Evolutionary conservation across 2,888 invertebrate genomes (phyloP).

Genomic region (Netelia virgata): DNA sequence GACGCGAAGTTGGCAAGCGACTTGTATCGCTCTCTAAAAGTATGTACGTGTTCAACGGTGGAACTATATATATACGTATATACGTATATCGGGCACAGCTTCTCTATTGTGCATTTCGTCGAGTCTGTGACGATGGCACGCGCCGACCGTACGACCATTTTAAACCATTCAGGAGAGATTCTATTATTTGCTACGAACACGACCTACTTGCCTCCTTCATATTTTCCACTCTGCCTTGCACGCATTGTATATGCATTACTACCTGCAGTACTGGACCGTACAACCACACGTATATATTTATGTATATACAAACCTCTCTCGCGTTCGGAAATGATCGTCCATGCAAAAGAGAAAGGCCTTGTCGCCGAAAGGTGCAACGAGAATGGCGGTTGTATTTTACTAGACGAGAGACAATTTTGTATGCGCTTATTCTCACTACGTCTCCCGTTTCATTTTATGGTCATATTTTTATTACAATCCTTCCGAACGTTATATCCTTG

Average conservation of each 20-base stretch:
- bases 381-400: slow-evolving; percentile 34
- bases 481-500: too few relatives aligned
- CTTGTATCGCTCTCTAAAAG: background rate
- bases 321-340: slow-evolving; percentile 49
- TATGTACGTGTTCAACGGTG: background rate
- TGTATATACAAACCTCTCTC: background rate
- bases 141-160: slow-evolving; percentile 46
- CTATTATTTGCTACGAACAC: slow-evolving; percentile 67
- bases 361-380: slow-evolving; percentile 5
- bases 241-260: background rate
- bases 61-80: slow-evolving; percentile 9
- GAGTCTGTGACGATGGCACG: slow-evolving; percentile 57
- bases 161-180: slow-evolving; percentile 64
- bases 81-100: background rate
- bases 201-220: slow-evolving; percentile 66
- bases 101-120: slow-evolving; percentile 40
- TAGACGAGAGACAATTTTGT: slow-evolving; percentile 27
- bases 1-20: slow-evolving; percentile 27
- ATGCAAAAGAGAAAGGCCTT: slow-evolving; percentile 64
- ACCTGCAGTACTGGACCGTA: slow-evolving; percentile 55
- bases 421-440: background rate
- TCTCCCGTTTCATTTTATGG: background rate
- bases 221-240: slow-evolving; percentile 53
- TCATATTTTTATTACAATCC: background rate
- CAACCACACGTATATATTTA: slow-evolving; percentile 30